Conservation (phyloP, 1,140 invertebrate genomes). For the Dreissena rostriformis region DNA sequence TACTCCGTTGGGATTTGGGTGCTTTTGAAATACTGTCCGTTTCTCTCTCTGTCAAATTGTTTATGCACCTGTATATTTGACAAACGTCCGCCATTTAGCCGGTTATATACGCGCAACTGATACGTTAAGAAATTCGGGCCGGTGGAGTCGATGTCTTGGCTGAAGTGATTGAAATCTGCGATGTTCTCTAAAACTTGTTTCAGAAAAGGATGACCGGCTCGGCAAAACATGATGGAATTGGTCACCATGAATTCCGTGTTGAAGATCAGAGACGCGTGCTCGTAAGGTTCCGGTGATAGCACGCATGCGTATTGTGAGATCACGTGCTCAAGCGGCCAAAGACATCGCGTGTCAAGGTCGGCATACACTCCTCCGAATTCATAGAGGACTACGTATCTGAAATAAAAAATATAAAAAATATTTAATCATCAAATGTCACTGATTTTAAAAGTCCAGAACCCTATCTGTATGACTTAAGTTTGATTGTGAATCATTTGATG, state of each 20-base stretch:
- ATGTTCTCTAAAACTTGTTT: conserved; percentile 67
- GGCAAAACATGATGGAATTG: conserved; percentile 75
- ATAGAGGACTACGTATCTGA: conserved; percentile 72
- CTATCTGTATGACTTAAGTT: no score
- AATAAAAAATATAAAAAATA: no score
- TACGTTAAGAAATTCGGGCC: conserved; percentile 73
- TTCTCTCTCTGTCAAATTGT: no score
- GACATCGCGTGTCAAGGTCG: conserved; percentile 73
- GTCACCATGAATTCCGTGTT: conserved; percentile 68
- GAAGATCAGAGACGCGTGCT: conserved; percentile 67
- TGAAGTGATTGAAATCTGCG: conserved; percentile 67
- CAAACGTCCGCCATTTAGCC: no score
- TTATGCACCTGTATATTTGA: no score
- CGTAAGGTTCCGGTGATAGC: conserved; percentile 73
- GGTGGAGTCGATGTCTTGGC: conserved; percentile 70
- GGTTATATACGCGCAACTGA: conserved; percentile 58
- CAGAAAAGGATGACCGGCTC: conserved; percentile 70
- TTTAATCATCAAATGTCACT: no score
- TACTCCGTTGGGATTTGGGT: background rate
- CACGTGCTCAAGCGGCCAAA: conserved; percentile 64
- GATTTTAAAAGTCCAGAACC: no score
- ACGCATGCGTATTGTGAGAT: conserved; percentile 68
- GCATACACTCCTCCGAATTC: conserved; percentile 75
- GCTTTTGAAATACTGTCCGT: background rate
- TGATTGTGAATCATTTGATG: no score